Evolutionary conservation across 2,888 invertebrate species (phyloP).

Genomic region (Euzetes globulus): DNA sequence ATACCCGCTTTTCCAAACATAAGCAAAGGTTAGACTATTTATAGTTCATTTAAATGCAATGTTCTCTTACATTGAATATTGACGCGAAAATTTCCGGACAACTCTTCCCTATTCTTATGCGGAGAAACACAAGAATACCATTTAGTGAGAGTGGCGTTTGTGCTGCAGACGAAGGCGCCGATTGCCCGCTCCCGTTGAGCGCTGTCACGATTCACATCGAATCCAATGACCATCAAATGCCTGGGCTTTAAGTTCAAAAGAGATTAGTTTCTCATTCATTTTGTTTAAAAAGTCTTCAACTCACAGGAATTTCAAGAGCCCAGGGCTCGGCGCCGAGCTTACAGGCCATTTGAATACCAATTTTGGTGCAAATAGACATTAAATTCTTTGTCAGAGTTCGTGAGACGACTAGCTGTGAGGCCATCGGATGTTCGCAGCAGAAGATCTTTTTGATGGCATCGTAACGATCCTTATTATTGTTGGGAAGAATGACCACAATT

Average conservation of each 20-base stretch:
- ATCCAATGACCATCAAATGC: constrained; percentile 68
- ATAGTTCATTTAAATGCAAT: neutral
- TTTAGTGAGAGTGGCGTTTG: constrained; percentile 48
- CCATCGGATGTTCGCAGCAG: constrained; percentile 63
- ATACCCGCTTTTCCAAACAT: constrained; percentile 53
- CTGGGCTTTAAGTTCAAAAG: constrained; percentile 3
- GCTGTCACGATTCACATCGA: constrained; percentile 51
- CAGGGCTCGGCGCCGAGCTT: constrained; percentile 89
- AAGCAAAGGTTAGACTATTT: constrained; percentile 8
- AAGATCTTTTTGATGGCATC: constrained; percentile 82
- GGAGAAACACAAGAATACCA: constrained; percentile 46
- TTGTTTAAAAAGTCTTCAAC: neutral
- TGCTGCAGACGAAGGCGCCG: constrained; percentile 52
- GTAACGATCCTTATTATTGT: constrained; percentile 66
- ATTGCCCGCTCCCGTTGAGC: constrained; percentile 52
- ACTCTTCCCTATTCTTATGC: constrained; percentile 39
- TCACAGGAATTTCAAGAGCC: constrained; percentile 62
- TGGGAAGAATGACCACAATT: constrained; percentile 56
- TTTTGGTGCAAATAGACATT: constrained; percentile 79
- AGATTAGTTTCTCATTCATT: neutral
- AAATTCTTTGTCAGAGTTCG: constrained; percentile 55
- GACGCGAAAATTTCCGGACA: constrained; percentile 35
- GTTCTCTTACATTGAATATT: constrained; percentile 38
- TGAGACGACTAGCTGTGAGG: constrained; percentile 50
- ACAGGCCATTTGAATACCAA: constrained; percentile 84